Base-by-base conservation (phyloP, 2,888 invertebrate genomes). In the Nudaria mundana region DNA sequence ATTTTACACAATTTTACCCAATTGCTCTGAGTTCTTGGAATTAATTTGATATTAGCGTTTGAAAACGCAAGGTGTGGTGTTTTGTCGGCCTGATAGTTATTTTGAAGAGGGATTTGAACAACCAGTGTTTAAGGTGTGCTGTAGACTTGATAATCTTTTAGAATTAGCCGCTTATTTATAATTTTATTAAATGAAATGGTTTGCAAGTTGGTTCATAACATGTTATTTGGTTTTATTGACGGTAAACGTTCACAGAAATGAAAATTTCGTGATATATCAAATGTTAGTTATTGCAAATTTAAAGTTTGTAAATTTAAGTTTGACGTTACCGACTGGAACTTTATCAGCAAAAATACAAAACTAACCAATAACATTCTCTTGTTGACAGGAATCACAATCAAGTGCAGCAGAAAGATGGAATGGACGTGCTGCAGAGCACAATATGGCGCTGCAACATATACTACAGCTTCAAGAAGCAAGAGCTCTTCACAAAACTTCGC, bases 391-490 rank as follows among this genome's bases (percentile, higher is more conserved):
- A 89, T 91, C 93, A 64, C 92, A 94, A 83, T 94, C 95, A 64
- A 92, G 93, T 78, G 91, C 94, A 71, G 91, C 96, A 82, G 96
- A 96, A 90, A 93, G 94, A 91, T 97, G 97, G 97, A 93, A 93
- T 69, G 94, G 96, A 74, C 94, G 95, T 76, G 94, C 94, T 63
- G 95, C 97, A 77, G 97, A 97, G 86, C 97, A 97, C 90, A 95
- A 94, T 74, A 91, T 97, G 86, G 96, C 97, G 60, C 91, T 97
- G 57, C 96, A 97, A 80, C 97, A 97, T 87, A 97, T 97, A 80
- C 92, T 97, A 66, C 92, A 96, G 66, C 95, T 97, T 68, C 95
- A 95, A 69, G 96, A 96, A 90, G 97, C 97, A 48, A 92, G 96
- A 77, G 94, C 95, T 61, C 71, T 85, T 8, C 84, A 87, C 74